Percentiles rank a stretch among this genome's conserved stretches.
phyloP scores from a whole-genome alignment of 2,113 vertebrate genomes.

The Merops nubicus region DNA sequence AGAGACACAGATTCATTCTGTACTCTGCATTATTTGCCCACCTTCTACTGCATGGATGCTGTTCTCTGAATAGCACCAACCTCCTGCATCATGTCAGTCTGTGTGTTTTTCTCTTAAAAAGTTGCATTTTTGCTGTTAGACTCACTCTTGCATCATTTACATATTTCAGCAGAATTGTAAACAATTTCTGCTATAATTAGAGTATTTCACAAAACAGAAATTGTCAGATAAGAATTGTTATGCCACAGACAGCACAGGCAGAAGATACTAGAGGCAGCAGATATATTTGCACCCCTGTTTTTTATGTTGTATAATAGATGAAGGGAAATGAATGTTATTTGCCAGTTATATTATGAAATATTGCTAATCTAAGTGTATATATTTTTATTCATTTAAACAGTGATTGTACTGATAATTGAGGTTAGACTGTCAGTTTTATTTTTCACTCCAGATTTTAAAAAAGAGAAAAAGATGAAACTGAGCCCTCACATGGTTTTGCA shows the following conservation, averaged over 20 bases:
- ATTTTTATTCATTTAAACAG: not conserved
- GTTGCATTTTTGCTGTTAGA: not conserved
- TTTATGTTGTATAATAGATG: not conserved
- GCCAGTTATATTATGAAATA: not conserved
- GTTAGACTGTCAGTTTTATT: not conserved
- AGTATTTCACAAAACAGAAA: not conserved
- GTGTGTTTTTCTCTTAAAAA: not conserved
- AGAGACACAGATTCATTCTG: not conserved
- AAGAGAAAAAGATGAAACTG: not conserved
- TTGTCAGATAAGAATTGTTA: not conserved
- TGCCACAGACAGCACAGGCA: not conserved
- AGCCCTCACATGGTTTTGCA: not conserved
- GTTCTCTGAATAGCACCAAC: conserved; percentile 5
- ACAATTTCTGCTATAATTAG: not conserved
- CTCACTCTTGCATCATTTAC: not conserved
- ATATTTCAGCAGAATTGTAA: not conserved
- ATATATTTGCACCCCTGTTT: not conserved
- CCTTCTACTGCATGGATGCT: not conserved
- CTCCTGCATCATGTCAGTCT: not conserved
- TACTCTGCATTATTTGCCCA: not conserved
- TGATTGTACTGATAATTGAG: not conserved
- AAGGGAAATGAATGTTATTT: not conserved
- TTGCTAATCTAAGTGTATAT: not conserved
- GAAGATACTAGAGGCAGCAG: not conserved
- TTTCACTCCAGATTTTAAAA: not conserved